Evolutionary conservation across 2,888 invertebrate genomes (phyloP).

Genomic region (Nineta flava): DNA sequence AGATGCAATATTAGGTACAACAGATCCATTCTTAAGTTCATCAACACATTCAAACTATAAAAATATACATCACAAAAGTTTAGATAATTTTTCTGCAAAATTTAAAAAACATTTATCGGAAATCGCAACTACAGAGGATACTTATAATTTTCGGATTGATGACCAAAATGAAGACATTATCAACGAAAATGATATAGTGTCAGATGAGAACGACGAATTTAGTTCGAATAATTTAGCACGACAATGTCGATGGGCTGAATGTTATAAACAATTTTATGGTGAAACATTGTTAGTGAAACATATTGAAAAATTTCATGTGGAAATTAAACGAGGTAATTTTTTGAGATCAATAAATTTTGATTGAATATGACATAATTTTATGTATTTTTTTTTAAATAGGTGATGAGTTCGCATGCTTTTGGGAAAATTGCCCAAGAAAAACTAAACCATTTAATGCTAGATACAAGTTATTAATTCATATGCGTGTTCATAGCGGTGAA

Average conservation of each 20-base stretch:
- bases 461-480: slow-evolving; percentile 92
- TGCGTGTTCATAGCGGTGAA: slow-evolving; percentile 95
- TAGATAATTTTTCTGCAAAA: slow-evolving; percentile 5
- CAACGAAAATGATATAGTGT: neutral
- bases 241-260: slow-evolving; percentile 74
- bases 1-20: slow-evolving; percentile 24
- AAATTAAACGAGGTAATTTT: slow-evolving; percentile 49
- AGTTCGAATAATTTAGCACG: slow-evolving; percentile 18
- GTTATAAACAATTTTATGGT: slow-evolving; percentile 60
- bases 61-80: neutral
- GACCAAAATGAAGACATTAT: neutral
- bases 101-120: slow-evolving; percentile 10
- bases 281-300: slow-evolving; percentile 69
- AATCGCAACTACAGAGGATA: slow-evolving; percentile 16
- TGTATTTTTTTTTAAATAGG: slow-evolving; percentile 26
- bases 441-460: slow-evolving; percentile 91
- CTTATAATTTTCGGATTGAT: slow-evolving; percentile 12
- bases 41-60: slow-evolving; percentile 1
- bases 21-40: slow-evolving; percentile 21
- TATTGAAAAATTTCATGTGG: slow-evolving; percentile 77
- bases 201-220: slow-evolving; percentile 14
- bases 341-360: too few relatives aligned
- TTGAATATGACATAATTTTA: too few relatives aligned
- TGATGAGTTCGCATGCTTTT: slow-evolving; percentile 85
- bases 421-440: slow-evolving; percentile 81